These are phyloP conservation scores for Coregonus suidteri DNA, from an alignment of 2,797 vertebrate genomes.

Conservation along the genomic window DNA sequence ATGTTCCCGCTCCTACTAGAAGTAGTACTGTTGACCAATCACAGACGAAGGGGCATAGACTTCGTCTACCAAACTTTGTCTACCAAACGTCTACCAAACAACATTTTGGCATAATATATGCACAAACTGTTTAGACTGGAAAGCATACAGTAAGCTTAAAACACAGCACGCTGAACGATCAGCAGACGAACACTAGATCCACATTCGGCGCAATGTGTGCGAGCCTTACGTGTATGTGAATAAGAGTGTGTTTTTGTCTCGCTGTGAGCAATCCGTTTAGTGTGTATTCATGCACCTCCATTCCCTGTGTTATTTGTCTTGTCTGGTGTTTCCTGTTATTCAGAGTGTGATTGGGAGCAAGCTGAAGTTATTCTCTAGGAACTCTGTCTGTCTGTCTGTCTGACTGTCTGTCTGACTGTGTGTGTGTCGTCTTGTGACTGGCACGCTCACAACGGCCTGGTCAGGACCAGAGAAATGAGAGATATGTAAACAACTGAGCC, in stretches of 20 bases:
- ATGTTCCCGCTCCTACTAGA: no score
- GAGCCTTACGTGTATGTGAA: no score
- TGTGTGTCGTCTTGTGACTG: not conserved
- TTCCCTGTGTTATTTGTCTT: slow-evolving; percentile 14
- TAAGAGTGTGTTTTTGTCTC: not conserved
- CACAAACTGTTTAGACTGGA: no score
- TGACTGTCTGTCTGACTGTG: slow-evolving; percentile 2
- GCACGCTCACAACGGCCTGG: slow-evolving; percentile 1
- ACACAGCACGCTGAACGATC: no score
- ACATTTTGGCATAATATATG: no score
- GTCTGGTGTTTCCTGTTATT: slow-evolving; percentile 33
- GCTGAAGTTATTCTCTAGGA: slow-evolving; percentile 1
- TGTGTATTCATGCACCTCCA: slow-evolving; percentile 1
- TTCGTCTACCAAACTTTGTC: no score
- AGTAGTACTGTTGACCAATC: no score
- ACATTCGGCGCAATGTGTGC: no score
- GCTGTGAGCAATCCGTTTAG: not conserved
- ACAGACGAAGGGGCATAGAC: no score
- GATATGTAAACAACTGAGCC: slow-evolving; percentile 20
- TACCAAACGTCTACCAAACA: no score
- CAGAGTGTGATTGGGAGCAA: not conserved
- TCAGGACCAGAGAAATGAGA: slow-evolving; percentile 22
- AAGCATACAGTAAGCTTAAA: no score
- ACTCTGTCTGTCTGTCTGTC: slow-evolving; percentile 1
- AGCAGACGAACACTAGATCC: no score